These are phyloP conservation scores for Limnothrissa miodon DNA, from an alignment of 2,113 vertebrate genomes.

Conservation along the genomic window DNA sequence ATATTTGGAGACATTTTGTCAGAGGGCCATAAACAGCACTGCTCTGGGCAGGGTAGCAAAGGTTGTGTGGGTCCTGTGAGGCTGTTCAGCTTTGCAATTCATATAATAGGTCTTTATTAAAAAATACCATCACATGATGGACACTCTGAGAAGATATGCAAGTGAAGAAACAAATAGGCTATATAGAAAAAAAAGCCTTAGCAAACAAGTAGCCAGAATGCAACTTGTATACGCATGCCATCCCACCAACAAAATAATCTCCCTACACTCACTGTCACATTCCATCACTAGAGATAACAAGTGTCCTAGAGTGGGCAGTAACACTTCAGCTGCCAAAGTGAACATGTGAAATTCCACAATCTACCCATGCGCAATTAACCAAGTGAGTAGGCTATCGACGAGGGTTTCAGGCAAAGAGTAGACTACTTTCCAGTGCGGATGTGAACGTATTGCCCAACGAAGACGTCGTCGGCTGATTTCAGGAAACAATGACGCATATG, in stretches of 20 bases:
- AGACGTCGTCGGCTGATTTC: constrained; percentile 39
- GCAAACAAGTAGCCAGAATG: neutral
- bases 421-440: constrained; percentile 40
- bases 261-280: neutral
- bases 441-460: constrained; percentile 35
- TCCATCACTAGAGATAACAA: neutral
- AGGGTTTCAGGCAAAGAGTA: neutral
- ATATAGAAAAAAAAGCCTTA: neutral
- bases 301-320: neutral
- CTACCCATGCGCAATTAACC: neutral
- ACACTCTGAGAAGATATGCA: neutral
- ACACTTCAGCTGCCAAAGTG: neutral
- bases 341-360: neutral
- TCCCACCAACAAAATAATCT: too few species aligned
- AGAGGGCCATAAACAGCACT: constrained; percentile 8
- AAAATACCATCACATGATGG: neutral
- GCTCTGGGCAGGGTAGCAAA: neutral
- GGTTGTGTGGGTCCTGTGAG: neutral
- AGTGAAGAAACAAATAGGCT: neutral
- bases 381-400: neutral
- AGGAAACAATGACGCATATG: constrained; percentile 71
- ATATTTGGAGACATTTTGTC: constrained; percentile 35
- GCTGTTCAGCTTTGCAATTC: neutral
- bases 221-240: neutral
- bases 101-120: neutral